Evolutionary conservation across 2,888 invertebrate genomes (phyloP), one percentile per base, ranked within the genome.

Genomic region (Caenorhabditis doughertyi): DNA sequence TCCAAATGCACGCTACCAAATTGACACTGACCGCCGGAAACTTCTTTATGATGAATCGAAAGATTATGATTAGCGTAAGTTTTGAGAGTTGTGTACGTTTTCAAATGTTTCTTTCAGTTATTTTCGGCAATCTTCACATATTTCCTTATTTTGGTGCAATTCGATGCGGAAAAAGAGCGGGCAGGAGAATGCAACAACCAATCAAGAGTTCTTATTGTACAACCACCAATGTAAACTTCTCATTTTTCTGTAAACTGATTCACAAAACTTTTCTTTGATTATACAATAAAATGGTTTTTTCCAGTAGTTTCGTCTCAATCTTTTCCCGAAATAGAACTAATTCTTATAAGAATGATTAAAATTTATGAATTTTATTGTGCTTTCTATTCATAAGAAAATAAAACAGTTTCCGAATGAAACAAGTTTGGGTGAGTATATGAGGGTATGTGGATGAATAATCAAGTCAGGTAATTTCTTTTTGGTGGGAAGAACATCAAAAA

Each of bases 1-100:
- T 87, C 49, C 87, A 87, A 85, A 87, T 87, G 83, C 85, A 87
- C 42, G 83, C 87, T n/a, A 86, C 86, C 0, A 86, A 86, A 27
- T 68, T 87, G 9, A 85, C 86, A 1, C 71, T 87, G 2, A 76
- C 87, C 0, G 87, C 87, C 49, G 80, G 84, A 13, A 73, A 87
- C 62, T 87, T 82, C 60, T 87, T 87, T 81, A 74, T 81, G 73
- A 87, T 87, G 87, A 87, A 85, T 39, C 64, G 87, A 16, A 87
- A 84, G 47, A 87, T 87, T 62, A 62, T 87, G 67, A 79, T 87
- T 11, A 87, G 85, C 29, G 87, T 87, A 72, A 55, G 81, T 29
- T 9, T 16, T 9, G 18, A 9, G 23, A 47, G 13, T 4, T 27
- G 13, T 58, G 42, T 58, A 32, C 3, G 1, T 53, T 11, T 8